These are phyloP conservation scores for Erpobdella octoculata DNA, from an alignment of 2,888 invertebrate species.

Conservation along the genomic window DNA sequence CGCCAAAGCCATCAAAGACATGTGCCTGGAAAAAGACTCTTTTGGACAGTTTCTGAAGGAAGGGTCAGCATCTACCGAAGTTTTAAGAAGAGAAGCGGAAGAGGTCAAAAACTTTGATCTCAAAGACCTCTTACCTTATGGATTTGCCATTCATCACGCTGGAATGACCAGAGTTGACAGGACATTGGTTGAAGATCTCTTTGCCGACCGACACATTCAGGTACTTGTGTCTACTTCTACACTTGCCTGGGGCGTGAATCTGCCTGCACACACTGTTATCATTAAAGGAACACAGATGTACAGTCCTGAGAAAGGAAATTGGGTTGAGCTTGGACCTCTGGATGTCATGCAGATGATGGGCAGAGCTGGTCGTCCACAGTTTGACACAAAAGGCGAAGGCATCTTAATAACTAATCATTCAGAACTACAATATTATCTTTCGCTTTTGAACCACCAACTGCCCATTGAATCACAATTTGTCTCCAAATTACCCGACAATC, in stretches of 20 bases:
- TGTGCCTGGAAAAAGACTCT: slow-evolving; percentile 95
- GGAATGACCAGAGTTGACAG: slow-evolving; percentile 92
- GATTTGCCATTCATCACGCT: slow-evolving; percentile 98
- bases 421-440: slow-evolving; percentile 93
- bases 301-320: slow-evolving; percentile 92
- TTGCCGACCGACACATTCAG: slow-evolving; percentile 94
- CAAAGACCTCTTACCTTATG: slow-evolving; percentile 90
- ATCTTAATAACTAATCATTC: slow-evolving; percentile 97
- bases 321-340: slow-evolving; percentile 92
- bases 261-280: slow-evolving; percentile 96
- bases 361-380: slow-evolving; percentile 92
- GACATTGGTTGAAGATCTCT: slow-evolving; percentile 93
- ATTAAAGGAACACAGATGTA: slow-evolving; percentile 97
- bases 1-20: slow-evolving; percentile 85
- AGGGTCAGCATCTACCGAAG: slow-evolving; percentile 94
- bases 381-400: slow-evolving; percentile 91
- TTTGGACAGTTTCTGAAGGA: slow-evolving; percentile 88
- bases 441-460: slow-evolving; percentile 86
- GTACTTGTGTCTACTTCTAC: slow-evolving; percentile 90
- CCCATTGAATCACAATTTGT: slow-evolving; percentile 95
- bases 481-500: slow-evolving; percentile 83
- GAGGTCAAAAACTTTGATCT: slow-evolving; percentile 86
- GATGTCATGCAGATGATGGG: slow-evolving; percentile 83
- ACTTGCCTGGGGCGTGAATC: slow-evolving; percentile 96
- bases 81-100: slow-evolving; percentile 90